Evolutionary conservation across 2,797 vertebrate genomes (phyloP).

Genomic region (Pempheris klunzingeri): DNA sequence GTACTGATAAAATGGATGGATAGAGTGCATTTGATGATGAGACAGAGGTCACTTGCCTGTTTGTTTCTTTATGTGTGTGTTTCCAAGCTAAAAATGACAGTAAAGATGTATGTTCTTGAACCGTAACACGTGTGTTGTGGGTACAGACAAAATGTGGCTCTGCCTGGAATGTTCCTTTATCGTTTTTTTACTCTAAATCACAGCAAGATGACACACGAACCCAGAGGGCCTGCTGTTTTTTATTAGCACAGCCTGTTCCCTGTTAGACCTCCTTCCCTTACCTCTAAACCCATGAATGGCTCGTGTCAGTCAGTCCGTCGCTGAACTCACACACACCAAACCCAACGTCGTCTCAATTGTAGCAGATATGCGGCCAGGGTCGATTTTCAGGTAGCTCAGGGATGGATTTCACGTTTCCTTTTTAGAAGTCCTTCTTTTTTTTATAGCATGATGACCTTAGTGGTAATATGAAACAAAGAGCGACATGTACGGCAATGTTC

Average conservation of each 20-base stretch:
- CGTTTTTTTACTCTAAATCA: slow-evolving; percentile 18
- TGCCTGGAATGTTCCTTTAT: slow-evolving; percentile 29
- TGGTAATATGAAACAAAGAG: not conserved
- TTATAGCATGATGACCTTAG: slow-evolving; percentile 9
- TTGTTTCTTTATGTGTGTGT: not conserved
- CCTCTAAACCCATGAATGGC: slow-evolving; percentile 25
- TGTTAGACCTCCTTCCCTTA: slow-evolving; percentile 23
- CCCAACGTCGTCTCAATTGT: not conserved
- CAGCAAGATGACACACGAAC: slow-evolving; percentile 33
- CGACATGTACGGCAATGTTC: slow-evolving; percentile 1
- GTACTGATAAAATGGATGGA: slow-evolving; percentile 34
- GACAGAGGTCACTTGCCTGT: slow-evolving; percentile 12
- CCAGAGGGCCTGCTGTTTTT: slow-evolving; percentile 52
- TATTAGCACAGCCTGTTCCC: slow-evolving; percentile 56
- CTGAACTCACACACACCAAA: not conserved
- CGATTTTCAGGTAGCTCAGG: slow-evolving; percentile 32
- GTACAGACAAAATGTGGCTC: not conserved
- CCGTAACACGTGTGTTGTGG: not conserved
- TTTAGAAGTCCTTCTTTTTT: not conserved
- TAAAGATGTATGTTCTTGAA: not conserved
- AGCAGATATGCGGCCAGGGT: not conserved
- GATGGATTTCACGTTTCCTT: slow-evolving; percentile 36
- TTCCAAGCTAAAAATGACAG: accelerated
- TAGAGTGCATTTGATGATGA: slow-evolving; percentile 34
- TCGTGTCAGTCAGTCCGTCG: slow-evolving; percentile 37